Base-by-base conservation (phyloP, 2,113 vertebrate species). In the Aplodontia rufa region DNA sequence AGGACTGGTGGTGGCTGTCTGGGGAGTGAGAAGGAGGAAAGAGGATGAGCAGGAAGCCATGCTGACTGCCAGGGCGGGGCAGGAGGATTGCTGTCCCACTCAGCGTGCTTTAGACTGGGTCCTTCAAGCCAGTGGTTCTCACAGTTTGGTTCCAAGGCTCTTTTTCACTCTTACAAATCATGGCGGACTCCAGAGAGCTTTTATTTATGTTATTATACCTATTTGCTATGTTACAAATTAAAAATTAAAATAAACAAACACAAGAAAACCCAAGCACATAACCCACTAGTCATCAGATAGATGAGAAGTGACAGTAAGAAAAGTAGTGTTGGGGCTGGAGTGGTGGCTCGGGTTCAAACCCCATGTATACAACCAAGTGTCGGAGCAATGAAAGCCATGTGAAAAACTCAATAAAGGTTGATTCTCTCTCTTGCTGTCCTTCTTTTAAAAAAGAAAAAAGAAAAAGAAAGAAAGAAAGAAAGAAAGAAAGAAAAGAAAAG, bases 161-260 rank as follows among this genome's bases (percentile, higher is more conserved):
- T 47, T 85, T 89, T 69, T 64, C 42, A n/a, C 16, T 95, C 55
- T 79, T 79, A 80, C 60, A 62, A 90, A 95, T 66, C 72, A 91
- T 9, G 58, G 62, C 92, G 64, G 74, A 53, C 20, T 45, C 37
- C 75, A 71, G 45, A 60, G 22, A 91, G 47, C 71, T 94, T 84
- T 87, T 75, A 47, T 60, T 53, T 88, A n/a, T 93, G 30, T 90
- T 20, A 19, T 60, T 40, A 22, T 40, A 35, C 40, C 58, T 93
- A 69, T 14, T 94, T 68, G 55, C 16, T 76, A 9, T 68, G 60
- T 76, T 90, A 60, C 16, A 81, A 86, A 93, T 71, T 78, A 45
- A 64, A 74, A 47, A 3, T n/a, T 76, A 62, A 76, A 28, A 37
- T 82, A 47, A 24, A 83, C 49, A 68, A 96, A 81, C 49, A 91